Conservation (phyloP, 2,888 invertebrate species). For the Rotaria macrura region DNA sequence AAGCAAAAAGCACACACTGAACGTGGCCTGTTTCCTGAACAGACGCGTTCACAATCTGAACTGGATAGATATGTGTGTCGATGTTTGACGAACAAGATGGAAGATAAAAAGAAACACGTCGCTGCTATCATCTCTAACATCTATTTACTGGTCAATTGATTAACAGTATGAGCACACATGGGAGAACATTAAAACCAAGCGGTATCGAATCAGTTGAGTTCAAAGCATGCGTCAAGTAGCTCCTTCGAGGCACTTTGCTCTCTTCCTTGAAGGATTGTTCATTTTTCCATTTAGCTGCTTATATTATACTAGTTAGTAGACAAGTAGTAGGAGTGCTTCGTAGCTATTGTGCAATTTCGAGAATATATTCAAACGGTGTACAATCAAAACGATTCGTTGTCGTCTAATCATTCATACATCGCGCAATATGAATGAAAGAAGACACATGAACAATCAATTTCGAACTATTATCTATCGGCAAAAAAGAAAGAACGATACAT, state of each 20-base stretch:
- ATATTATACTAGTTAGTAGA: not conserved
- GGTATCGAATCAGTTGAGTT: not conserved
- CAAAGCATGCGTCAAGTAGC: not conserved
- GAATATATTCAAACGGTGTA: not conserved
- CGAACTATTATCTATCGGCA: not conserved
- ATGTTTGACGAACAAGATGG: not conserved
- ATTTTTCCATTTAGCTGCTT: not conserved
- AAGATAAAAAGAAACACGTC: not conserved
- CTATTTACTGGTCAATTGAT: not conserved
- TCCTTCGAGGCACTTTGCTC: not conserved
- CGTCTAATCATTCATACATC: not conserved
- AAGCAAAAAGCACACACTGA: not conserved
- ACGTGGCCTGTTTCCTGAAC: not conserved
- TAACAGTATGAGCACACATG: not conserved
- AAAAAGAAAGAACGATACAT: not conserved
- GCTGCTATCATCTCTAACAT: not conserved
- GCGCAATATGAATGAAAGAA: not conserved
- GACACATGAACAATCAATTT: conserved; percentile 3
- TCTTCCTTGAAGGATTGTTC: not conserved
- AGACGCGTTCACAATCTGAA: not conserved
- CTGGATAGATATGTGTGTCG: not conserved
- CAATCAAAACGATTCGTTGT: not conserved
- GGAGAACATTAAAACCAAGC: not conserved
- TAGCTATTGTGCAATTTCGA: not conserved
- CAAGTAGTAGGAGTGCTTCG: not conserved